Base-by-base conservation (phyloP, 92 coral and sea anemone genomes). In the Phenganax marumi region DNA sequence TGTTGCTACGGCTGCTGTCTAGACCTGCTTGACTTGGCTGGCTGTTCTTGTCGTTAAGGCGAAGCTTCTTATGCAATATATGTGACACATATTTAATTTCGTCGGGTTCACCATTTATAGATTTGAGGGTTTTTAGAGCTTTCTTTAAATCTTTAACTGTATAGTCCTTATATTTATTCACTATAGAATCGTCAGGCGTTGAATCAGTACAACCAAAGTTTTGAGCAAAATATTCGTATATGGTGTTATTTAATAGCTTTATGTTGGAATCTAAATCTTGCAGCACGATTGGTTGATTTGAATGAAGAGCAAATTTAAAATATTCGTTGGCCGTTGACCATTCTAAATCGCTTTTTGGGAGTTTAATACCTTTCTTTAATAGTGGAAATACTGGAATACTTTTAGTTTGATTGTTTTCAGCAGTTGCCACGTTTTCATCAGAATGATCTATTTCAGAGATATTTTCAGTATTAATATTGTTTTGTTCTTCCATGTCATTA, bases 311-410 rank as follows among this genome's bases (percentile, higher is more conserved):
- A 22, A 52, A 64, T 82, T 82, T 82, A 54, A 82, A 82, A 82
- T 71, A 71, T 0, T 72, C 80, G 24, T 82, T 82, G 21, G 86
- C 81, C 71, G 70, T 82, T 82, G 81, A 82, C 85, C 85, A 81
- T 68, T 81, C 79, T 22, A 21, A 68, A 50, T 81, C 79, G 23
- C n/a, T 79, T 43, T 62, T 81, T 6, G 80, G 85, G 11, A 81
- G 78, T 3, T 70, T 81, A 69, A 81, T 51, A 7, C 80, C 85
- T 81, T 81, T 66, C 48, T 81, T 81, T 49, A 68, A 26, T 3
- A 7, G 17, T 68, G 85, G 85, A 17, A 8, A 14, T 17, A 7
- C 47, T 68, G 85, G 85, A 17, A 8, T 17, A 46, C n/a, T 22
- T 68, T 62, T 26, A 25, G 61, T 26, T 5, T 47, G 22, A 60